These are phyloP conservation scores for Pseudanteris insignis DNA, from an alignment of 2,888 invertebrate species.

Conservation along the genomic window DNA sequence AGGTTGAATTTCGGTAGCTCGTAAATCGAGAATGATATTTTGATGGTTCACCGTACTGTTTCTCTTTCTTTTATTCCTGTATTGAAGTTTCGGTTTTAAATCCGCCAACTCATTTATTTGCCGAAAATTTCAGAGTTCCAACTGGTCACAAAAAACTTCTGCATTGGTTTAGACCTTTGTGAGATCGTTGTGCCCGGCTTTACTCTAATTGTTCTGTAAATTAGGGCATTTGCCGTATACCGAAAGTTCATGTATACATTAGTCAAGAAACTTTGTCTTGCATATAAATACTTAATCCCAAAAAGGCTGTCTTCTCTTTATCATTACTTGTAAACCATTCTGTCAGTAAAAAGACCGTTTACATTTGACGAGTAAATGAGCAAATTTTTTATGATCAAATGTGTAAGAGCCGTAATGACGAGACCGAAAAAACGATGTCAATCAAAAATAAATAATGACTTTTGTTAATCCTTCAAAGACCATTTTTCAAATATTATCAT, in stretches of 20 bases:
- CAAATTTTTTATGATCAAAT: constrained; percentile 26
- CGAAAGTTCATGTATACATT: constrained; percentile 29
- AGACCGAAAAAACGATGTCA: constrained; percentile 10
- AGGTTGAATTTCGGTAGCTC: too few species aligned
- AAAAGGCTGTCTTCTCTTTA: constrained; percentile 31
- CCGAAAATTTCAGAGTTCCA: not conserved
- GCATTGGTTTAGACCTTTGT: constrained; percentile 4
- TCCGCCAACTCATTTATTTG: too few species aligned
- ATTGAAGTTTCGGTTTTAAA: too few species aligned
- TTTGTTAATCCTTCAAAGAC: too few species aligned
- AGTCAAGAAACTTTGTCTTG: constrained; percentile 31
- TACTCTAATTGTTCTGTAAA: constrained; percentile 22
- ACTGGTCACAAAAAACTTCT: constrained; percentile 1
- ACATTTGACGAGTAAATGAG: constrained; percentile 26
- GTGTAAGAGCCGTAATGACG: constrained; percentile 25
- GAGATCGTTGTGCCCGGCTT: constrained; percentile 3
- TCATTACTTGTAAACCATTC: constrained; percentile 28
- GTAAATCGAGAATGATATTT: too few species aligned
- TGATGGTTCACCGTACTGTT: too few species aligned
- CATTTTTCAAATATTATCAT: too few species aligned
- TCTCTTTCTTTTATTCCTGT: too few species aligned
- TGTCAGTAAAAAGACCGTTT: constrained; percentile 21
- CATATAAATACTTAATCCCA: constrained; percentile 22
- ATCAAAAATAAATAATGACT: too few species aligned
- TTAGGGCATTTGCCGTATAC: constrained; percentile 31